Evolutionary conservation across 2,797 vertebrate species (phyloP), one percentile per base, ranked within the genome.

Genomic region (Falco columbarius): DNA sequence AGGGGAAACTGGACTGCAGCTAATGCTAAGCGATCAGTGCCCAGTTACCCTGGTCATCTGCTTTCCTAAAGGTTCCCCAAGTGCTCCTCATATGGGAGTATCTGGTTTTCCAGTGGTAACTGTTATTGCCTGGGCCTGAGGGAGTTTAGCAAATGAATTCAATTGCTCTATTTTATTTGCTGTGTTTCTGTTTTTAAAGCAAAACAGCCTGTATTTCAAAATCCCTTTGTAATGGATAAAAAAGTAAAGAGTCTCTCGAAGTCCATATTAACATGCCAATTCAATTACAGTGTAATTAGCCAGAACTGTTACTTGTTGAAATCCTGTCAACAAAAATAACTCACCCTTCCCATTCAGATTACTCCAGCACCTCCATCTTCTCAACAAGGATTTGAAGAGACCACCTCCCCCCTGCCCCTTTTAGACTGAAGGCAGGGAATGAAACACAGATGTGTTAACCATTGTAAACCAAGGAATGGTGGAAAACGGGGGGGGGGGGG

Each of bases 261-360:
- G 68, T 86, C 62, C 10, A 1, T 22, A 52, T 89, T 52, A 92
- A 92, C 74, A 66, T 90, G 58, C 72, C 89, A 81, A 86, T 77
- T 83, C 89, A 86, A 86, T 93, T 93, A 92, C 56, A 49, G 44
- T 7, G 36, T 56, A 95, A 95, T 96, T 92, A 95, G 75, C 65
- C 93, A 90, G 92, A 96, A 81, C 84, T 66, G 75, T 88, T 89
- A 81, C 56, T 93, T 52, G 65, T 81, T 94, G 94, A 96, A 95
- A 94, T 76, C 62, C 56, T 88, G 89, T 92, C 92, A 92, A 88
- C 90, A 93, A 70, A 94, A 96, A 72, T 73, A 96, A 79, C 38
- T 82, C 3, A 6, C 10, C 6, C 36, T 93, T 86, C 66, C n/a
- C 91, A 51, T 90, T 71, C 65, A 71, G 54, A 81, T 27, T 51